Percentiles rank a stretch among this genome's conserved stretches.
Conservation (phyloP, 2,113 vertebrate species). For the Thalassoma bifasciatum region DNA sequence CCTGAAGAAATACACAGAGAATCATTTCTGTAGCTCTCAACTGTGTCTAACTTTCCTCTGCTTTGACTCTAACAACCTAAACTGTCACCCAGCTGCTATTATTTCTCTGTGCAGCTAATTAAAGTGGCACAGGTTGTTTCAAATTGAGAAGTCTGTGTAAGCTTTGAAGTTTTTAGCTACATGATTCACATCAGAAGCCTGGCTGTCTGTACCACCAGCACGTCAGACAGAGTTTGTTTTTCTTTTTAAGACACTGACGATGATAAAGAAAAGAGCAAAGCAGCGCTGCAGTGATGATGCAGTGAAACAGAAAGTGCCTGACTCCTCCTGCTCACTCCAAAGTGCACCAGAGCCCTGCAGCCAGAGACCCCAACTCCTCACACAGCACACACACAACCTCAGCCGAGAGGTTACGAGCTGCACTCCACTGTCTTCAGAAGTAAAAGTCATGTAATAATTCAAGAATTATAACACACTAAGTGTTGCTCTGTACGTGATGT, state of each 20-base stretch:
- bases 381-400: neutral
- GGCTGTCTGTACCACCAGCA: neutral
- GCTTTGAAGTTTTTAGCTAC: slow-evolving; percentile 4
- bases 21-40: slow-evolving; percentile 9
- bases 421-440: neutral
- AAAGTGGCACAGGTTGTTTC: slow-evolving; percentile 9
- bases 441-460: neutral
- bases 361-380: slow-evolving; percentile 1
- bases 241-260: neutral
- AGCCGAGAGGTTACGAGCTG: neutral
- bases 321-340: slow-evolving; percentile 36
- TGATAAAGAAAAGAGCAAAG: slow-evolving; percentile 7
- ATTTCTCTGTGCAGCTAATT: slow-evolving; percentile 32
- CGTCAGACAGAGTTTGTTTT: neutral
- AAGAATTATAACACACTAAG: neutral
- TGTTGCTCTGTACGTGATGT: no score
- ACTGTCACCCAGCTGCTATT: slow-evolving; percentile 27
- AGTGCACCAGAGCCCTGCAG: slow-evolving; percentile 38
- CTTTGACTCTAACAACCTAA: no score
- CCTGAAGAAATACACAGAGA: slow-evolving; percentile 11
- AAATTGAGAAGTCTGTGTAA: neutral
- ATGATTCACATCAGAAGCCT: neutral
- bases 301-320: slow-evolving; percentile 47
- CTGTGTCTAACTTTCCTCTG: neutral
- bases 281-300: slow-evolving; percentile 65